phyloP scores from a whole-genome alignment of 2,888 invertebrate species.

The Sisyra nigra region DNA sequence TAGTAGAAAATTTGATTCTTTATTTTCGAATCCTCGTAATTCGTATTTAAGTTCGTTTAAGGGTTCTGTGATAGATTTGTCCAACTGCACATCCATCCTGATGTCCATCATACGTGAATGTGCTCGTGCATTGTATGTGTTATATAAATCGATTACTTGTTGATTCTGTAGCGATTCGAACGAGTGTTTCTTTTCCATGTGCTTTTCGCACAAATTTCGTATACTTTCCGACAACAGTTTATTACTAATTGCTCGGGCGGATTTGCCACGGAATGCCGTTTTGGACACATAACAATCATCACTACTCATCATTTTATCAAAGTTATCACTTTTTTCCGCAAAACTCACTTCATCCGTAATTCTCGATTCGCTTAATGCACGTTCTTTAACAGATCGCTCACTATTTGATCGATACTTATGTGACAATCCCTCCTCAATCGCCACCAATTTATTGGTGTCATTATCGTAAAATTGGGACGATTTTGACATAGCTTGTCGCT shows the following conservation, averaged over 20 bases:
- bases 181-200: slow-evolving; percentile 24
- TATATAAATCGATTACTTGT: slow-evolving; percentile 17
- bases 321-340: no score
- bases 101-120: slow-evolving; percentile 29
- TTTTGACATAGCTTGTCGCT: not conserved
- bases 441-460: slow-evolving; percentile 16
- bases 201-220: slow-evolving; percentile 31
- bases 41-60: slow-evolving; percentile 42
- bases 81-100: slow-evolving; percentile 27
- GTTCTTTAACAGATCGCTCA: no score
- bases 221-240: slow-evolving; percentile 42
- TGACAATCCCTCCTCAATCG: not conserved
- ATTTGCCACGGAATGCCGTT: slow-evolving; percentile 50
- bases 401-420: not conserved
- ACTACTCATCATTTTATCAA: no score
- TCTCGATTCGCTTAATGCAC: no score
- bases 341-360: no score
- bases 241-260: slow-evolving; percentile 55
- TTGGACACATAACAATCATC: slow-evolving; percentile 18
- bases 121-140: slow-evolving; percentile 17
- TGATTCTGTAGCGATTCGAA: slow-evolving; percentile 22
- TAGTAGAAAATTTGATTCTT: slow-evolving; percentile 38
- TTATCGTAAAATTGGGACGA: slow-evolving; percentile 24
- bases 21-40: slow-evolving; percentile 42
- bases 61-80: slow-evolving; percentile 39